Base-by-base conservation (phyloP, 1,140 invertebrate genomes). In the Anagrus nilaparvatae region DNA sequence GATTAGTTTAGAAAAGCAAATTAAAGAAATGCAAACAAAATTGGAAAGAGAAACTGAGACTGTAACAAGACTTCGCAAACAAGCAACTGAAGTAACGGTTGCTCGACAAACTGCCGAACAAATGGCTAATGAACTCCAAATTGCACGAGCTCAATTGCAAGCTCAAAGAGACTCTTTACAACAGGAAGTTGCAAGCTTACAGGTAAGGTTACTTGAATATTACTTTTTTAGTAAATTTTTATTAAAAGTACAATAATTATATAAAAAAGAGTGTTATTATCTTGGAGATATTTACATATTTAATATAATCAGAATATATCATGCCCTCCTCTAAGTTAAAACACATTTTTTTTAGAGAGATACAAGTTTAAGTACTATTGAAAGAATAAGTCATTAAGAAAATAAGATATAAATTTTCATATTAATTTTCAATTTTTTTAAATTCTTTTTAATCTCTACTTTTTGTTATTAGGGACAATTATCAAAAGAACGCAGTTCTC, bases 1-100 rank as follows among this genome's bases (percentile, higher is more conserved):
- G 20, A 75, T 77, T 24, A 67, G 67, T 5, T 59, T 96, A 28
- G 90, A 96, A 60, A 94, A 92, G 62, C 80, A 94, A 71, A 65
- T 95, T 14, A 71, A 73, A 23, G 91, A 96, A 48, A 74, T 93
- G 67, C 86, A 86, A 53, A 86, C 90, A 30, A 95, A 91, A 64
- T 65, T 93, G 29, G 90, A 93, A 62, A 69, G 70, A 29, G 93
- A 97, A 69, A 78, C 78, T 1, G 93, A 97, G 56, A 76, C 76
- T 27, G 77, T 77, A 29, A 77, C 80, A 25, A 82, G 88, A 58
- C 73, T 92, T 17, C 79, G 91, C 43, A 96, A 96, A 58, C 81
- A 84, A 60, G 80, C 84, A 32, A 81, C 82, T 6, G 93, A 97
- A 59, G 59, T 94, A n/a, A 84, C 80, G 1, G 79, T 87, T 18